Evolutionary conservation across 2,888 invertebrate genomes (phyloP), one percentile per base, ranked within the genome.

Genomic region (Lampropteryx suffumata): DNA sequence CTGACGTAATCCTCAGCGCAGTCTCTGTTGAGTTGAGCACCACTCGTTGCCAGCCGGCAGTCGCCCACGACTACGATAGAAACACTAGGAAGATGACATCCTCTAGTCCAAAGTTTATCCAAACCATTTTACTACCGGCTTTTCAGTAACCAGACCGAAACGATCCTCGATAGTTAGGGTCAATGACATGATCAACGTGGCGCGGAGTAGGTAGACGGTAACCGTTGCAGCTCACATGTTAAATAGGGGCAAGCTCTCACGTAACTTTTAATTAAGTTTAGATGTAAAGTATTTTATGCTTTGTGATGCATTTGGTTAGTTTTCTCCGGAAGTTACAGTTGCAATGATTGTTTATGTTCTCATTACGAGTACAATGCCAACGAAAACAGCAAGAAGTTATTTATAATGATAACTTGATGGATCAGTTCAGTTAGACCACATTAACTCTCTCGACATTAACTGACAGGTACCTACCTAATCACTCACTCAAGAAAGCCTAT

Each of bases 131-230:
- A 17, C 17, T 35, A 24, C 69, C 71, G 66, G 76, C 76, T 72
- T 83, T 80, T 82, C 82, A 82, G 79, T 73, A 77, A 81, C 72
- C 79, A 81, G 76, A 83, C 82, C 81, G 82, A 82, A 84, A 81
- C 79, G 72, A 71, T 76, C 65, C 71, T 66, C 69, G 45, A 49
- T 56, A 65, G 71, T 59, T 67, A 69, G 73, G 86, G 82, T 84
- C 85, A 84, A 74, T 84, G 85, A 84, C 86, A 79, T 69, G 52
- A 61, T 56, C 62, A 58, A 68, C 69, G 67, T 72, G 49, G 46
- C 51, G 46, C 49, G 49, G 50, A 52, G 46, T 69, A 62, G 65
- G 21, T 21, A 21, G 21, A 21, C 65, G 61, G 55, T 67, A 68
- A 67, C 65, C 65, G 65, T 67, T 65, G 59, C 66, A 61, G 60